These are phyloP conservation scores for Mythimna albipuncta DNA, from an alignment of 2,888 invertebrate species.

Conservation along the genomic window DNA sequence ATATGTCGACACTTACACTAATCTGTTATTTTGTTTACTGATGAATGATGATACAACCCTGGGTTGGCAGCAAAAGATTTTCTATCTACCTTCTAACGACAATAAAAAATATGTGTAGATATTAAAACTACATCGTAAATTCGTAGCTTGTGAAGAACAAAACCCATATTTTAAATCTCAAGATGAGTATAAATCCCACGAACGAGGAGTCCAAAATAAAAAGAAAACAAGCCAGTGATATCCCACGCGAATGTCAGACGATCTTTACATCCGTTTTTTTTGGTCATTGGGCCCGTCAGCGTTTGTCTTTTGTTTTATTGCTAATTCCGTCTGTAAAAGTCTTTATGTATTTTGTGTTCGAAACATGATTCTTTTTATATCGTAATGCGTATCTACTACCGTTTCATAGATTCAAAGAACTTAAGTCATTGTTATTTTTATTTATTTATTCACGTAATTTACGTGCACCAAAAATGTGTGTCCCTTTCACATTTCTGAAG, in stretches of 20 bases:
- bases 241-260: conserved; percentile 45
- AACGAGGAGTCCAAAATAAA: conserved; percentile 23
- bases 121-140: conserved; percentile 3
- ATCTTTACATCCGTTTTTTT: conserved; percentile 27
- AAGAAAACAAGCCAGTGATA: conserved; percentile 8
- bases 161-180: conserved; percentile 14
- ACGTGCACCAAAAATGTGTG: neutral
- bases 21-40: conserved; percentile 45
- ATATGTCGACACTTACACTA: conserved; percentile 46
- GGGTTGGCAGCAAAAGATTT: neutral
- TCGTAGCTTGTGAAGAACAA: conserved; percentile 11
- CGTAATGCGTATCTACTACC: neutral
- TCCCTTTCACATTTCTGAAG: too few species aligned
- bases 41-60: conserved; percentile 33
- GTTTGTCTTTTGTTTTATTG: conserved; percentile 51
- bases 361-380: conserved; percentile 2
- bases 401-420: neutral
- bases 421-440: neutral
- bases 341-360: conserved; percentile 20
- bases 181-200: conserved; percentile 23
- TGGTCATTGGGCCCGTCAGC: conserved; percentile 30
- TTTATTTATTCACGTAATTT: too few species aligned
- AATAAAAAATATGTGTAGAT: neutral
- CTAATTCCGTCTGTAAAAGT: conserved; percentile 34
- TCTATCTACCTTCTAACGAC: neutral